A percentile compares a stretch with the other conserved stretches of the same genome.
Conservation (phyloP, 2,888 invertebrate species). For the Drosophila antonietae region DNA sequence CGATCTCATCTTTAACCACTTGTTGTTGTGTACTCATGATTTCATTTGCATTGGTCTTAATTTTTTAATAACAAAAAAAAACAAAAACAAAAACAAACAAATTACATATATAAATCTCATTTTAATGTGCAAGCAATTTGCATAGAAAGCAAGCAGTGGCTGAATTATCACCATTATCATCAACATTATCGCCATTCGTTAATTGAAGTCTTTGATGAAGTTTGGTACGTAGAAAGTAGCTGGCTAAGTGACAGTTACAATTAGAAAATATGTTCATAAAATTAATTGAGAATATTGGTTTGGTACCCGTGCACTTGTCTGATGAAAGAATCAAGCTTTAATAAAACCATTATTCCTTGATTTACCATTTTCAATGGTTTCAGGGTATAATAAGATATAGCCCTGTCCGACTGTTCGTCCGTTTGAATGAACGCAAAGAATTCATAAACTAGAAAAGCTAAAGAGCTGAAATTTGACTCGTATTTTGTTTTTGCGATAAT, state of each 20-base stretch:
- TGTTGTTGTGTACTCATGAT: background rate
- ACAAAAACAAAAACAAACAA: background rate
- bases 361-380: too few relatives aligned
- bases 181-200: background rate
- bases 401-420: too few relatives aligned
- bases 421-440: too few relatives aligned
- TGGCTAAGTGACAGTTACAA: background rate
- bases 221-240: background rate
- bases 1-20: background rate
- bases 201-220: background rate
- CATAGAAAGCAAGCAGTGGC: background rate
- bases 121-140: background rate
- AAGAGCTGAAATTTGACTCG: too few relatives aligned
- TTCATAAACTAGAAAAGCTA: too few relatives aligned
- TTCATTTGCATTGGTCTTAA: constrained; percentile 4
- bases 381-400: too few relatives aligned
- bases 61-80: background rate
- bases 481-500: too few relatives aligned
- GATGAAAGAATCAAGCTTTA: background rate
- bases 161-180: background rate
- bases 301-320: background rate
- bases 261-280: background rate
- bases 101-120: background rate
- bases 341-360: too few relatives aligned
- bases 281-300: background rate